Percentiles rank a stretch among this genome's conserved stretches.
Conservation (phyloP, 2,113 vertebrate genomes). For the Actenoides lindsayi region DNA sequence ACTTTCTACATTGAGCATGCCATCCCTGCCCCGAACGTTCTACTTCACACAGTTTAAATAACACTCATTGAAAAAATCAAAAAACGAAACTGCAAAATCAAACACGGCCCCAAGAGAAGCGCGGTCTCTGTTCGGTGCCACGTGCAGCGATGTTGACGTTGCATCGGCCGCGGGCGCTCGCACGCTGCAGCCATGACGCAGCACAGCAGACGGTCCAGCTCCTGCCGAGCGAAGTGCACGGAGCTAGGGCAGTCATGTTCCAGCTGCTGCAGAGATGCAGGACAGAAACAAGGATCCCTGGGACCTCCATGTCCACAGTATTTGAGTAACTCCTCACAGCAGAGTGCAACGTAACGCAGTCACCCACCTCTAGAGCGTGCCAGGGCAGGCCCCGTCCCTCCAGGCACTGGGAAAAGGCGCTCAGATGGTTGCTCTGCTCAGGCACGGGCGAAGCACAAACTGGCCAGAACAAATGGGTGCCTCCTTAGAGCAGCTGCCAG, state of each 20-base stretch:
- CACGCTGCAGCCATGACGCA: not conserved
- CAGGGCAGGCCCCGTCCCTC: not conserved
- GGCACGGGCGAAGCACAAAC: accelerated
- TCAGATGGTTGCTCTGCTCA: not conserved
- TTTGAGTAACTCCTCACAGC: not conserved
- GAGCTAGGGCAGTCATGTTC: too few relatives aligned
- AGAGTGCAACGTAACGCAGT: not conserved
- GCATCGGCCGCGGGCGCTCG: not conserved
- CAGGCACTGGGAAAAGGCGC: not conserved
- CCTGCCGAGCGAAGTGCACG: not conserved
- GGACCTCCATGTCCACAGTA: not conserved
- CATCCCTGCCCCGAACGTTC: accelerated
- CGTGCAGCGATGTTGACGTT: not conserved
- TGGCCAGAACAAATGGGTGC: not conserved
- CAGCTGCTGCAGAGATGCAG: not conserved
- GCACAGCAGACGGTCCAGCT: not conserved
- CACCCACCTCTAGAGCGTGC: not conserved
- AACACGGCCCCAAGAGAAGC: not conserved
- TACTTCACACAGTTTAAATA: not conserved
- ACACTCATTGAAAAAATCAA: too few relatives aligned
- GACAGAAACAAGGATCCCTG: not conserved
- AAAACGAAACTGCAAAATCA: not conserved
- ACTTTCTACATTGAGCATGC: not conserved
- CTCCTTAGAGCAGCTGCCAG: not conserved
- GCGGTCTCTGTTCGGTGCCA: too few relatives aligned